A percentile compares a stretch with the other conserved stretches of the same genome.
Conservation (phyloP, 1,140 invertebrate species). For the Pemphigus obesinymphae region DNA sequence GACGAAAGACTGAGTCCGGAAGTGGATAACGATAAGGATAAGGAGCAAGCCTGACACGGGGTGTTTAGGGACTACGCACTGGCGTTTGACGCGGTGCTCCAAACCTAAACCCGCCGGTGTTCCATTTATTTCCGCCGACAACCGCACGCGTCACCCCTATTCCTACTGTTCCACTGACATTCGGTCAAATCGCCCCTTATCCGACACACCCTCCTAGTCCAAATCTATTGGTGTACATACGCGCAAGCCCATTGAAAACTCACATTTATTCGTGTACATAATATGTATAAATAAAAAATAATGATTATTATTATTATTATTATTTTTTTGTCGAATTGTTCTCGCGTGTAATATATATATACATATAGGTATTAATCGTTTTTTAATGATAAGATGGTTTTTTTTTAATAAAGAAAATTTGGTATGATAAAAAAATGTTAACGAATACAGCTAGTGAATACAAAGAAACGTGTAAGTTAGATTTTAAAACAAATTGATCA, state of each 20-base stretch:
- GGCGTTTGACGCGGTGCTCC: slow-evolving; percentile 24
- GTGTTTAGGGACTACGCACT: slow-evolving; percentile 36
- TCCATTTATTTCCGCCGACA: neutral
- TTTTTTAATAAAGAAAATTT: neutral
- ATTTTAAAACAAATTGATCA: neutral
- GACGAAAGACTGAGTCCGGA: slow-evolving; percentile 38
- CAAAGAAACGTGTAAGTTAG: slow-evolving; percentile 26
- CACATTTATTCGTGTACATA: neutral
- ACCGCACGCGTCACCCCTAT: neutral
- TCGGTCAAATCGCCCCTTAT: neutral
- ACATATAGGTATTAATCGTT: neutral
- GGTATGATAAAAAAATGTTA: neutral
- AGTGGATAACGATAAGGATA: slow-evolving; percentile 24
- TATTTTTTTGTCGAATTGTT: too few species aligned
- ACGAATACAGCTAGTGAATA: slow-evolving; percentile 34
- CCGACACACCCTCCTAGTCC: neutral
- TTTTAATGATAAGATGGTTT: neutral
- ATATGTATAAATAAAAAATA: too few species aligned
- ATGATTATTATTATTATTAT: too few species aligned
- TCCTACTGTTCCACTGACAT: neutral
- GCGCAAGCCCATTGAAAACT: too few species aligned
- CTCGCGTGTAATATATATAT: neutral
- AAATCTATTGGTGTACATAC: neutral
- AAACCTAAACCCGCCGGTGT: neutral
- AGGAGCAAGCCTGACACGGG: slow-evolving; percentile 39